phyloP scores from a whole-genome alignment of 35 echinoderm and acorn worm species.

The Heliocidaris tuberculata region DNA sequence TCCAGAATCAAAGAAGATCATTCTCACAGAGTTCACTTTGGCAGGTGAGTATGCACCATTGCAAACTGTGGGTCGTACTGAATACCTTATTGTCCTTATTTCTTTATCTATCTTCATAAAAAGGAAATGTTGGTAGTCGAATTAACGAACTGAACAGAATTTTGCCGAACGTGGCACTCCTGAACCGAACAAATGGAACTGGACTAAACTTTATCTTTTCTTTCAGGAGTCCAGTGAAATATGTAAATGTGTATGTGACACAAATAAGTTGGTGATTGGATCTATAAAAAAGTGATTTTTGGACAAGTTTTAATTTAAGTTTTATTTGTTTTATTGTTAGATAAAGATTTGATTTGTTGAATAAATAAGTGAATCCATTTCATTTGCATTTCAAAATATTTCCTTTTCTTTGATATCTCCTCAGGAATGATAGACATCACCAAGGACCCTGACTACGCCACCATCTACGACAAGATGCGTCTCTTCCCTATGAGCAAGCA shows the following conservation, averaged over 20 bases:
- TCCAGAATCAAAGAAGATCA: conserved; percentile 87
- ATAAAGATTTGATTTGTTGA: not conserved
- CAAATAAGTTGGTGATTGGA: not conserved
- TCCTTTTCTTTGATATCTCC: not conserved
- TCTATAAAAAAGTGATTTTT: not conserved
- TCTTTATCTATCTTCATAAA: no score
- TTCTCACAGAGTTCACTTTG: conserved; percentile 83
- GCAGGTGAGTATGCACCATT: conserved; percentile 59
- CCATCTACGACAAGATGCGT: conserved; percentile 89
- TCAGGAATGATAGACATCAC: conserved; percentile 95
- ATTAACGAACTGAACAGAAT: no score
- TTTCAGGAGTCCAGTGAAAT: no score
- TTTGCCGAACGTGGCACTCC: no score
- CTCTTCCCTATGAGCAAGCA: conserved; percentile 90
- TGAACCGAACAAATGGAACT: no score
- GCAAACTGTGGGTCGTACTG: not conserved
- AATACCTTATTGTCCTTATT: not conserved
- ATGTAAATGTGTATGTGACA: no score
- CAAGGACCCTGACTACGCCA: conserved; percentile 77
- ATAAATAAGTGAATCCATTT: no score
- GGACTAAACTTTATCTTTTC: no score
- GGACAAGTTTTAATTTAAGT: not conserved
- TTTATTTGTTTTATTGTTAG: not conserved
- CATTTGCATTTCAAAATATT: no score
- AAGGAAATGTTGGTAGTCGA: no score